Conservation (phyloP, 2,797 vertebrate genomes). For the Cossypha dichroa region DNA sequence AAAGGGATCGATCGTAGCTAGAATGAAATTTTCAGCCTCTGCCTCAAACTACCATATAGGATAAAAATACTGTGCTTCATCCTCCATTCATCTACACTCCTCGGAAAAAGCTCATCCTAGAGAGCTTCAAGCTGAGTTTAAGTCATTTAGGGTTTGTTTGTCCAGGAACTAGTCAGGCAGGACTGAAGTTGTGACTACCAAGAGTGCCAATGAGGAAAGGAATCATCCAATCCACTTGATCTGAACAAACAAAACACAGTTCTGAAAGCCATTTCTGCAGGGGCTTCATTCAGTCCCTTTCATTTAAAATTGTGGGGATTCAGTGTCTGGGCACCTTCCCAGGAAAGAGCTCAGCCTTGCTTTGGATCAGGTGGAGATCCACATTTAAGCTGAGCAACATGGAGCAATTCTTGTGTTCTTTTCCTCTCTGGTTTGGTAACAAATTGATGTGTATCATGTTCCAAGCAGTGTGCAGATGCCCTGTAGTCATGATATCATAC, state of each 20-base stretch:
- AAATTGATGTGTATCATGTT: not conserved
- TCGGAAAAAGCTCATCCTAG: not conserved
- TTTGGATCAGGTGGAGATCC: not conserved
- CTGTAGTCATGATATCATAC: not conserved
- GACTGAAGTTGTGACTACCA: conserved; percentile 22
- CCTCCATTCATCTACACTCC: not conserved
- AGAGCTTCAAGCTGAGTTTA: not conserved
- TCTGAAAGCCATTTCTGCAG: not conserved
- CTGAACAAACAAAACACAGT: not conserved
- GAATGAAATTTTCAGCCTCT: not conserved
- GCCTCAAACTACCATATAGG: not conserved
- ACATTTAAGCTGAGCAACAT: not conserved
- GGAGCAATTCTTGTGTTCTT: not conserved
- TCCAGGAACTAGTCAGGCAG: conserved; percentile 33
- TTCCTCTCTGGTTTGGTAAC: not conserved
- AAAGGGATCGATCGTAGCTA: not conserved
- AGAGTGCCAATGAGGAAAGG: conserved; percentile 6
- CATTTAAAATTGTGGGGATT: not conserved
- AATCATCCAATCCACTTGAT: not conserved
- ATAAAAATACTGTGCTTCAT: not conserved
- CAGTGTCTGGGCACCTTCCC: not conserved
- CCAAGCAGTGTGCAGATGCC: not conserved
- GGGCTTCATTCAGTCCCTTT: not conserved
- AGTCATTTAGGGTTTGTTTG: conserved; percentile 1
- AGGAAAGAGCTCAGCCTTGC: not conserved